phyloP scores from a whole-genome alignment of 2,888 invertebrate species.

The Gortyna flavago region DNA sequence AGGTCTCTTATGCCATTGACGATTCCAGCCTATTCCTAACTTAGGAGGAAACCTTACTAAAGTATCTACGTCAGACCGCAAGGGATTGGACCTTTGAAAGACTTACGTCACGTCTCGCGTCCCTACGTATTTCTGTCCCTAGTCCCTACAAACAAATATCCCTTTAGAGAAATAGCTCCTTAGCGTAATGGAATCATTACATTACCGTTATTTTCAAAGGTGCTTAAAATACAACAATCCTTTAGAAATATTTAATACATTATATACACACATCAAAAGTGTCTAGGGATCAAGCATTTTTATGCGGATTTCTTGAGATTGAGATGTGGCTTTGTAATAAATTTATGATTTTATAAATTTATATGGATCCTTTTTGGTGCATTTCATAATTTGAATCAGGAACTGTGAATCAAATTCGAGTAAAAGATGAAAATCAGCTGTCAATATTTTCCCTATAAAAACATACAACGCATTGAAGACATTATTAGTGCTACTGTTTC shows the following conservation, averaged over 20 bases:
- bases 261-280: no score
- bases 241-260: background rate
- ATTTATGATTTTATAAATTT: no score
- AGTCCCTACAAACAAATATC: conserved; percentile 17
- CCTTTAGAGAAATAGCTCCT: conserved; percentile 25
- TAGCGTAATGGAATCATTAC: background rate
- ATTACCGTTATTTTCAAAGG: conserved; percentile 6
- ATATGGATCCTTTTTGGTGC: no score
- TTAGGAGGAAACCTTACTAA: background rate
- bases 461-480: no score
- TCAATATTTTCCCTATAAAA: no score
- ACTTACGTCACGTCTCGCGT: conserved; percentile 23
- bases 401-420: no score
- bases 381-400: no score
- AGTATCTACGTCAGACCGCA: conserved; percentile 36
- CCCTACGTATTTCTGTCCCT: conserved; percentile 13
- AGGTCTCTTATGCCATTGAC: background rate
- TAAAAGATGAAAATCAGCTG: no score
- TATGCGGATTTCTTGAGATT: no score
- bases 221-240: background rate
- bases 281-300: no score
- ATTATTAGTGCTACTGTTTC: no score
- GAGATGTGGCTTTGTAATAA: no score
- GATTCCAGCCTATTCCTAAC: background rate
- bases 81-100: conserved; percentile 38